These are phyloP conservation scores for Acromyrmex heyeri DNA, from an alignment of 1,140 invertebrate genomes.

Conservation along the genomic window DNA sequence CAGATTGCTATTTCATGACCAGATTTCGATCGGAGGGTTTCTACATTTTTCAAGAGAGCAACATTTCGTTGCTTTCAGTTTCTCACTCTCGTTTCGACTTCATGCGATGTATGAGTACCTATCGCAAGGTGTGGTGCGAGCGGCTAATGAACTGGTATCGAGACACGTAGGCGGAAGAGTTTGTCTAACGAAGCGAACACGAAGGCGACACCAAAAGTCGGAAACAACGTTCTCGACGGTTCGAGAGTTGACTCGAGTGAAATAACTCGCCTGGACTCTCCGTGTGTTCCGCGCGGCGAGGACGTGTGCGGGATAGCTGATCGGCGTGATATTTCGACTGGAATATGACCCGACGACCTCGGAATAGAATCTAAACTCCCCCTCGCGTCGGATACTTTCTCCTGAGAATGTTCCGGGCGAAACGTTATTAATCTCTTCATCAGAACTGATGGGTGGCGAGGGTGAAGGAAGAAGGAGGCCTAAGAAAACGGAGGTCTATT, in stretches of 20 bases:
- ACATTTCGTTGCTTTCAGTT: background rate
- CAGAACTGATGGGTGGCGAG: background rate
- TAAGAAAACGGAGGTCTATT: constrained; percentile 1
- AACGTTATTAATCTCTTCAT: constrained; percentile 66
- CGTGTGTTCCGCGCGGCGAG: background rate
- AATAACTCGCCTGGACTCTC: background rate
- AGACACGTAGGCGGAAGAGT: constrained; percentile 29
- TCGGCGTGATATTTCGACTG: constrained; percentile 53
- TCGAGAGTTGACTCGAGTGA: background rate
- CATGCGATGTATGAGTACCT: background rate
- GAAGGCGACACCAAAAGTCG: background rate
- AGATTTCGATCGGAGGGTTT: too few relatives aligned
- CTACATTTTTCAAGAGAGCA: background rate
- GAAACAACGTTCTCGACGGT: background rate
- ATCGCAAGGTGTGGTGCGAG: background rate
- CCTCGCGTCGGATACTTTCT: constrained; percentile 57
- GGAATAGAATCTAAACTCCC: constrained; percentile 58
- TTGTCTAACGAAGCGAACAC: constrained; percentile 11
- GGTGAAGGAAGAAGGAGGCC: background rate
- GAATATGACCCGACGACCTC: constrained; percentile 41
- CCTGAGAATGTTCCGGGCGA: constrained; percentile 49
- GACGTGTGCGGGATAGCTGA: constrained; percentile 14
- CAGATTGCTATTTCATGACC: too few relatives aligned
- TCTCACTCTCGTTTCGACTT: background rate
- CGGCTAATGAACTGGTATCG: constrained; percentile 24